A percentile compares a stretch with the other conserved stretches of the same genome.
phyloP scores from a whole-genome alignment of 1,140 invertebrate species.

The Cotesia vestalis region DNA sequence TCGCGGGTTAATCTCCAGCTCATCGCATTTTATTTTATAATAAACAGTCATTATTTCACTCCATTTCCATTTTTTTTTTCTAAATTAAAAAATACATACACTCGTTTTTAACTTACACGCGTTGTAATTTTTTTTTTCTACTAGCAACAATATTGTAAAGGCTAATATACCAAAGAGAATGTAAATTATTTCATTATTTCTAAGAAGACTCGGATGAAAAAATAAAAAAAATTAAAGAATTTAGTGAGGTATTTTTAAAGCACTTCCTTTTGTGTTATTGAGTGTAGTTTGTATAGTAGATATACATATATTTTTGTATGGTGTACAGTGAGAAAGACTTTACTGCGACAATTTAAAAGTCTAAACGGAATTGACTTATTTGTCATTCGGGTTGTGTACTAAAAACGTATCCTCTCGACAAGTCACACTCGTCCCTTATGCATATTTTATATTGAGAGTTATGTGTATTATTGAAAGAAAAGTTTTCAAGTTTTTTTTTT shows the following conservation, averaged over 20 bases:
- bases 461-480: background rate
- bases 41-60: background rate
- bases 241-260: constrained; percentile 5
- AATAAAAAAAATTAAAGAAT: background rate
- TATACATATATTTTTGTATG: background rate
- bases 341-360: constrained; percentile 26
- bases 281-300: too few relatives aligned
- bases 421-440: constrained; percentile 10
- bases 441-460: background rate
- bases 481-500: background rate
- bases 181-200: too few relatives aligned
- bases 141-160: too few relatives aligned
- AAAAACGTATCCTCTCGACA: constrained; percentile 5
- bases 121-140: too few relatives aligned
- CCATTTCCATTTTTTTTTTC: background rate
- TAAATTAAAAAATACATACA: too few relatives aligned
- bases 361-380: constrained; percentile 32
- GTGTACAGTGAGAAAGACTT: background rate
- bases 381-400: constrained; percentile 6
- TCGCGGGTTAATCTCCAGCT: too few relatives aligned
- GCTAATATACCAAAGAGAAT: too few relatives aligned
- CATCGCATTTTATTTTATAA: too few relatives aligned
- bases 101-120: too few relatives aligned
- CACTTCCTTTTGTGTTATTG: constrained; percentile 2
- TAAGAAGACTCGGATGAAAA: background rate